Percentiles rank a stretch among this genome's conserved stretches.
Conservation (phyloP, 1,140 invertebrate species). For the Chelonus insularis region DNA sequence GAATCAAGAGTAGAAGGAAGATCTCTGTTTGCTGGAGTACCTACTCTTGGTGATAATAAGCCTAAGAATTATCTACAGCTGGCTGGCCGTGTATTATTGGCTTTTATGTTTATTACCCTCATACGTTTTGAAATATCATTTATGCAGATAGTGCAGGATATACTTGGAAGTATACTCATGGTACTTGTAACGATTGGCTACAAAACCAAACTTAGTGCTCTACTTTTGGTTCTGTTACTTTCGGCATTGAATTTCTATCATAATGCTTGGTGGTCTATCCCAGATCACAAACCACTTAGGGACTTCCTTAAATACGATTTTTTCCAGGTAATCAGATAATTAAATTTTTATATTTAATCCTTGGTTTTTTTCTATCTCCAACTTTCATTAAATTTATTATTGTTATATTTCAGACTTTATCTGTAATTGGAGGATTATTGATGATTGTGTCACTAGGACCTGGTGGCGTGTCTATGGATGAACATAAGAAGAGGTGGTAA, state of each 20-base stretch:
- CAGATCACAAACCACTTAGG: conserved; percentile 89
- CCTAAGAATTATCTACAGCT: conserved; percentile 97
- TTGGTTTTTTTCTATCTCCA: too few species aligned
- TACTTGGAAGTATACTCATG: conserved; percentile 94
- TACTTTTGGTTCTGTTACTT: conserved; percentile 90
- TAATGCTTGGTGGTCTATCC: conserved; percentile 98
- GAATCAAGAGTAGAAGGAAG: conserved; percentile 91
- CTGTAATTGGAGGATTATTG: conserved; percentile 97
- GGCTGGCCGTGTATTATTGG: conserved; percentile 91
- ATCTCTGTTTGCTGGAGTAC: conserved; percentile 97
- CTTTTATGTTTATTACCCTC: conserved; percentile 98
- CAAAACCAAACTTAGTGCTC: conserved; percentile 97
- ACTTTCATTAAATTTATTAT: too few species aligned
- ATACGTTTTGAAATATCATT: conserved; percentile 91
- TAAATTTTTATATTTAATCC: too few species aligned
- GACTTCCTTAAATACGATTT: conserved; percentile 99
- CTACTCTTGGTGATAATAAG: conserved; percentile 94
- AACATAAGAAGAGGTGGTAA: conserved; percentile 99
- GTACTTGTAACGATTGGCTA: conserved; percentile 95
- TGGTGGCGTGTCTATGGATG: conserved; percentile 98
- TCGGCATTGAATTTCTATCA: conserved; percentile 93
- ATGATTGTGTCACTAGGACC: conserved; percentile 98
- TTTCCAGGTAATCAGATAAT: conserved; percentile 97
- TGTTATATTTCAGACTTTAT: conserved; percentile 94
- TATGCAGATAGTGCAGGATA: conserved; percentile 79